Conservation (phyloP, 2,113 vertebrate species). For the Brachionichthys hirsutus region DNA sequence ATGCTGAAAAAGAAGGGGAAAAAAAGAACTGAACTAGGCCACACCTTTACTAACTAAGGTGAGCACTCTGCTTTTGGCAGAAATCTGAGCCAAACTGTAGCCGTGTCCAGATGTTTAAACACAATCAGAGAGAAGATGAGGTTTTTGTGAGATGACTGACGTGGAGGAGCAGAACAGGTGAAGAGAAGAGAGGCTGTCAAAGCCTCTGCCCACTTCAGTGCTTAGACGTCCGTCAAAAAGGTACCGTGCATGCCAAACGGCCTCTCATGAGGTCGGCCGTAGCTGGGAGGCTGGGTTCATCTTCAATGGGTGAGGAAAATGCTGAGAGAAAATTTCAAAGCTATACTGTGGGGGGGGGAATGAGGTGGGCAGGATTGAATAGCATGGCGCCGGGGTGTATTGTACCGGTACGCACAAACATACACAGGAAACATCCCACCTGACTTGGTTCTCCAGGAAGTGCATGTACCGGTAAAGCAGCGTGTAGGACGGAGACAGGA, state of each 20-base stretch:
- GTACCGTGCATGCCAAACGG: slow-evolving; percentile 27
- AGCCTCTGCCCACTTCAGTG: slow-evolving; percentile 19
- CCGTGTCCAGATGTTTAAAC: slow-evolving; percentile 7
- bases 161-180: slow-evolving; percentile 17
- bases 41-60: no score
- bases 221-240: slow-evolving; percentile 43
- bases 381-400: background rate
- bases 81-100: background rate
- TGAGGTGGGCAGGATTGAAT: background rate
- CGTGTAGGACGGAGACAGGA: slow-evolving; percentile 95
- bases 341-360: background rate
- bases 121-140: slow-evolving; percentile 24
- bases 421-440: slow-evolving; percentile 71
- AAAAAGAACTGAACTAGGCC: no score
- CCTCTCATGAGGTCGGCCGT: slow-evolving; percentile 33
- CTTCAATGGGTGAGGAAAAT: slow-evolving; percentile 62
- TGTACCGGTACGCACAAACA: background rate
- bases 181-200: slow-evolving; percentile 24
- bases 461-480: slow-evolving; percentile 97
- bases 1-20: no score
- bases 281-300: slow-evolving; percentile 46
- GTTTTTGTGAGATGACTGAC: slow-evolving; percentile 17
- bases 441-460: slow-evolving; percentile 98
- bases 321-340: slow-evolving; percentile 2
- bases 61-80: background rate